Conservation (phyloP, 2,797 vertebrate genomes). For the Chromobotia macracanthus region DNA sequence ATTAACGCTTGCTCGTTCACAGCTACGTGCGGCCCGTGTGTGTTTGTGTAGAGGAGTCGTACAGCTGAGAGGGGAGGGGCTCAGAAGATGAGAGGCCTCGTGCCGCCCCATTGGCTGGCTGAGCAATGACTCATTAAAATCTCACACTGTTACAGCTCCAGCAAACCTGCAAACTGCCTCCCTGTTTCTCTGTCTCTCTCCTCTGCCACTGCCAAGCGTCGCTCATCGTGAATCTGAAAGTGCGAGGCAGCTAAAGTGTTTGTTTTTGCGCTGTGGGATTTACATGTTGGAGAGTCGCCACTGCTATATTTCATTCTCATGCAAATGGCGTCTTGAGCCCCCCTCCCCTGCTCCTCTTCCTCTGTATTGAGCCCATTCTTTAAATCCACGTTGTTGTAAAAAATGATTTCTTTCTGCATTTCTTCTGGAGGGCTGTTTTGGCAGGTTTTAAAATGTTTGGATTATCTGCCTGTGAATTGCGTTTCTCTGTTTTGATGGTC, state of each 20-base stretch:
- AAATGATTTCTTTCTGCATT: background rate
- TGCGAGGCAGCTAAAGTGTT: slow-evolving; percentile 28
- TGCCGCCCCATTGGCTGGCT: slow-evolving; percentile 36
- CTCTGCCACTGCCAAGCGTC: slow-evolving; percentile 32
- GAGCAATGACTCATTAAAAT: slow-evolving; percentile 70
- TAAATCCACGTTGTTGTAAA: background rate
- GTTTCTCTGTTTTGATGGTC: background rate
- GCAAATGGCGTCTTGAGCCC: slow-evolving; percentile 36
- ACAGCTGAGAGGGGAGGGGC: slow-evolving; percentile 48
- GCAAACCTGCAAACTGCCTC: slow-evolving; percentile 36
- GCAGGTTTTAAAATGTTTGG: background rate
- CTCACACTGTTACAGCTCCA: slow-evolving; percentile 60
- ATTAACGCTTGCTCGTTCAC: background rate
- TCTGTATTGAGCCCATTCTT: background rate
- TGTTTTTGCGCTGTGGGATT: slow-evolving; percentile 26
- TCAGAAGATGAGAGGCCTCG: slow-evolving; percentile 29
- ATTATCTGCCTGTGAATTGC: background rate
- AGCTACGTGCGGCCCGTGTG: background rate
- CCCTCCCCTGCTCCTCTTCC: background rate
- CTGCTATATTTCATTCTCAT: slow-evolving; percentile 36
- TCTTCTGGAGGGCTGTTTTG: slow-evolving; percentile 10
- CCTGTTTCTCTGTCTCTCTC: background rate
- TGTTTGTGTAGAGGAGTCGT: background rate
- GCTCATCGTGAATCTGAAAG: slow-evolving; percentile 31
- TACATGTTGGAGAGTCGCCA: slow-evolving; percentile 30